phyloP scores from a whole-genome alignment of 1,140 invertebrate species.

The Grapholita molesta region DNA sequence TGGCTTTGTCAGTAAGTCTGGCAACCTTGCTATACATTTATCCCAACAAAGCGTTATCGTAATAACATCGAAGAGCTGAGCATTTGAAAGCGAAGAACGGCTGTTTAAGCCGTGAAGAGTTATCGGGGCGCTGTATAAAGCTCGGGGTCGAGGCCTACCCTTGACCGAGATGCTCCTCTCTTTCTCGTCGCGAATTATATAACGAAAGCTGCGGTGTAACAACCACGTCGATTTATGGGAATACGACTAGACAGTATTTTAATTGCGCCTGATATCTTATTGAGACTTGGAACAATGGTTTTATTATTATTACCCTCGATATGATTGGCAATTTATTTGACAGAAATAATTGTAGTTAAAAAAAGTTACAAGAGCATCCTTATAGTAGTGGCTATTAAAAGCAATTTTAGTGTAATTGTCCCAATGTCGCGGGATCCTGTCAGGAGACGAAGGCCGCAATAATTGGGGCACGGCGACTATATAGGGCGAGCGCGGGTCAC shows the following conservation, averaged over 20 bases:
- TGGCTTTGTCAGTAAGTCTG: too few relatives aligned
- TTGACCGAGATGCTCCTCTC: conserved; percentile 57
- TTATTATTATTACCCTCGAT: too few relatives aligned
- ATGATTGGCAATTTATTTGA: too few relatives aligned
- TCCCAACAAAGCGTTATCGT: neutral
- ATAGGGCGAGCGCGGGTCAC: conserved; percentile 57
- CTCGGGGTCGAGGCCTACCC: conserved; percentile 61
- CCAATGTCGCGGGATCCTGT: conserved; percentile 40
- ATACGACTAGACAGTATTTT: too few relatives aligned
- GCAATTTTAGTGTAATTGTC: conserved; percentile 27
- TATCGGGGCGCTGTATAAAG: conserved; percentile 45
- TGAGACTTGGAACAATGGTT: too few relatives aligned
- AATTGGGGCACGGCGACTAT: conserved; percentile 62
- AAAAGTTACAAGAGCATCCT: neutral
- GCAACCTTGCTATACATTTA: neutral
- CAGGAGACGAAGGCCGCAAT: conserved; percentile 46
- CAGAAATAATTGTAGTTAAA: neutral
- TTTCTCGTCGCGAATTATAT: conserved; percentile 23
- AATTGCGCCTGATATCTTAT: too few relatives aligned
- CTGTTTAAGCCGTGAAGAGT: conserved; percentile 8
- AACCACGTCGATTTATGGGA: neutral
- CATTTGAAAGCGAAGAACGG: conserved; percentile 5
- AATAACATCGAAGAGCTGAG: conserved; percentile 3
- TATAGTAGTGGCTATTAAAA: neutral
- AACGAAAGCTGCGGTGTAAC: conserved; percentile 5